Percentiles rank a stretch among this genome's conserved stretches.
Conservation (phyloP, 2,888 invertebrate genomes). For the Patella caerulea region DNA sequence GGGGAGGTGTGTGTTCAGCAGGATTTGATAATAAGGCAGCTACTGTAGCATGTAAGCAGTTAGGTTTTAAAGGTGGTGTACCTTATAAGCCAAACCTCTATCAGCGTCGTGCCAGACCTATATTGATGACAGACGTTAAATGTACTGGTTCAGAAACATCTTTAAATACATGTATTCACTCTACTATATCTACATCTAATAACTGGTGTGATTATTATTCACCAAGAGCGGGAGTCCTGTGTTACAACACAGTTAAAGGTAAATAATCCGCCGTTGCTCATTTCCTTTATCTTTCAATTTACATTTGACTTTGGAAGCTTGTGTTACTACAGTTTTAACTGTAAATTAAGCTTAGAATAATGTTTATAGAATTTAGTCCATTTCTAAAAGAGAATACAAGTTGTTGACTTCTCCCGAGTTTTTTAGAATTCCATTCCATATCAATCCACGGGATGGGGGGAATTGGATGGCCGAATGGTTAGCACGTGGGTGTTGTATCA, state of each 20-base stretch:
- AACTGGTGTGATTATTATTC: conserved; percentile 47
- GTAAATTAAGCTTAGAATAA: too few species aligned
- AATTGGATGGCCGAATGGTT: too few species aligned
- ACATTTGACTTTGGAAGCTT: too few species aligned
- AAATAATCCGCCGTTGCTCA: too few species aligned
- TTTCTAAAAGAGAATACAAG: too few species aligned
- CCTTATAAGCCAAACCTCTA: conserved; percentile 10
- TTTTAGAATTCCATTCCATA: too few species aligned
- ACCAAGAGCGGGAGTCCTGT: conserved; percentile 61
- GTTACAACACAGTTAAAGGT: conserved; percentile 53
- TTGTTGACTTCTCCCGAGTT: too few species aligned
- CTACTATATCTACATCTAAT: conserved; percentile 25
- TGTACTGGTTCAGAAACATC: conserved; percentile 42
- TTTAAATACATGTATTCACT: conserved; percentile 34
- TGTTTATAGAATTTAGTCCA: too few species aligned
- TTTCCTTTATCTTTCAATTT: too few species aligned
- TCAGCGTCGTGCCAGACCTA: conserved; percentile 32
- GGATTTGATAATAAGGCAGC: conserved; percentile 29
- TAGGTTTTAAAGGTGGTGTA: conserved; percentile 30
- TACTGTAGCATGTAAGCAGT: conserved; percentile 33
- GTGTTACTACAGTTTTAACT: too few species aligned
- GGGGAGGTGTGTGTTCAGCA: conserved; percentile 28
- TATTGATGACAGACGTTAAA: conserved; percentile 39
- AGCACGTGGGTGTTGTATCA: too few species aligned
- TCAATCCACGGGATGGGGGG: too few species aligned